Evolutionary conservation across 92 coral and sea anemone species (phyloP), one percentile per base, ranked within the genome.

Genomic region (Umimayanthus kanabou): DNA sequence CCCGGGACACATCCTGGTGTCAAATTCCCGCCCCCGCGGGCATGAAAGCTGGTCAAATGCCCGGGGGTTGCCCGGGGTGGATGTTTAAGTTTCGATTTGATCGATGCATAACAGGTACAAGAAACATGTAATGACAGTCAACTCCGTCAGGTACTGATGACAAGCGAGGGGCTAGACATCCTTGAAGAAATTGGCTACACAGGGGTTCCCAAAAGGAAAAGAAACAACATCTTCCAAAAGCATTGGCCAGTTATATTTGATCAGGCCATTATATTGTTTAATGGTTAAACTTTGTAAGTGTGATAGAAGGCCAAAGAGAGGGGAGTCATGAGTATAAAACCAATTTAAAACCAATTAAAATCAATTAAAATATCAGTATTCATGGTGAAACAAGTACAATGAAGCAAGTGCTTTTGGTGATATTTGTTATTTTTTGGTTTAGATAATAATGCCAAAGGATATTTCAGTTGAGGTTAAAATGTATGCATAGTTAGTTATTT

Each of bases 351-450:
- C 58, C 58, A 53, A 53, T 2, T 53, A 53, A 53, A 53, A 53
- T 53, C 58, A 53, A 53, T 2, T 53, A 53, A 53, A 53, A 53
- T 53, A 53, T 53, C 58, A 53, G 18, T 70, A 70, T 70, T 70
- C 37, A 26, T 70, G 39, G 75, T 70, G 20, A 70, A 70, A 70
- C 75, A 70, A 70, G 28, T 23, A 70, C 75, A 70, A 26, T 70
- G 75, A 70, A 70, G 75, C 39, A 70, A 33, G 75, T 70, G 75
- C 75, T 70, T 70, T 70, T 70, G 75, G 75, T 9, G 11, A 70
- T 70, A 5, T 22, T 70, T 70, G 75, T 33, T 70, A 28, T 25
- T 69, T 69, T 69, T 69, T 69, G 73, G 37, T 23, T 69, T 69
- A 69, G 73, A 69, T 26, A 70, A 70, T 26, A 70, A 70, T 70